Percentiles rank a stretch among this genome's conserved stretches.
phyloP scores from a whole-genome alignment of 2,797 vertebrate species.

The Coluber constrictor region DNA sequence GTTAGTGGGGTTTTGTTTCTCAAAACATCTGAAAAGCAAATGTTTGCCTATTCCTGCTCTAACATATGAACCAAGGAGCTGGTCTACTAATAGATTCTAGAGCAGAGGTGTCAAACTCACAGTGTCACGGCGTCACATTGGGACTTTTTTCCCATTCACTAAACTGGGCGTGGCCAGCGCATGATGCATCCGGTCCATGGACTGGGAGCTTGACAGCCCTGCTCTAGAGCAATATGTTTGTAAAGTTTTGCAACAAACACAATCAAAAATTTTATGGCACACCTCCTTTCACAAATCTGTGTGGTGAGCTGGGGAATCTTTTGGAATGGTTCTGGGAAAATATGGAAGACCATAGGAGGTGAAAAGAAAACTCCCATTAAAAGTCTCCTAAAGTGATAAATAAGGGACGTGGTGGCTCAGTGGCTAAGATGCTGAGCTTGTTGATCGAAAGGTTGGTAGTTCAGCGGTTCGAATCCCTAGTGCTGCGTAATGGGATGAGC shows the following conservation, averaged over 20 bases:
- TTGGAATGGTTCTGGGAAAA: not conserved
- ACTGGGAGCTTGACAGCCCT: too few species aligned
- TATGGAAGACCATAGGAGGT: not conserved
- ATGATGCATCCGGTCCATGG: fast-evolving
- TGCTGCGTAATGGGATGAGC: too few species aligned
- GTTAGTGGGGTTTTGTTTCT: not conserved
- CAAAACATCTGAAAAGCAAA: not conserved
- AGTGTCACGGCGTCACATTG: too few species aligned
- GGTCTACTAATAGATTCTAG: not conserved
- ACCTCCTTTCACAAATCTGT: not conserved
- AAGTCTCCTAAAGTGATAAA: not conserved
- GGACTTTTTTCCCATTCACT: too few species aligned
- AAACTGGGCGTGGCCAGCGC: too few species aligned
- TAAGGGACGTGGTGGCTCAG: too few species aligned
- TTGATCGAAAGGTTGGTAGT: too few species aligned
- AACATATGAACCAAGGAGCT: not conserved
- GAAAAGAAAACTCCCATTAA: not conserved
- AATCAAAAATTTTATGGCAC: not conserved
- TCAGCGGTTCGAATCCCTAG: too few species aligned
- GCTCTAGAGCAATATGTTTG: not conserved
- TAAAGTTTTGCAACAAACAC: not conserved
- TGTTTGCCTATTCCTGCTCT: not conserved
- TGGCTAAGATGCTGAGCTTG: too few species aligned
- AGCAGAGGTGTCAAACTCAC: not conserved
- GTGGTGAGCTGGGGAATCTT: not conserved